Evolutionary conservation across 1,140 invertebrate species (phyloP), one percentile per base, ranked within the genome.

Genomic region (Scaptodrosophila lebanonensis): DNA sequence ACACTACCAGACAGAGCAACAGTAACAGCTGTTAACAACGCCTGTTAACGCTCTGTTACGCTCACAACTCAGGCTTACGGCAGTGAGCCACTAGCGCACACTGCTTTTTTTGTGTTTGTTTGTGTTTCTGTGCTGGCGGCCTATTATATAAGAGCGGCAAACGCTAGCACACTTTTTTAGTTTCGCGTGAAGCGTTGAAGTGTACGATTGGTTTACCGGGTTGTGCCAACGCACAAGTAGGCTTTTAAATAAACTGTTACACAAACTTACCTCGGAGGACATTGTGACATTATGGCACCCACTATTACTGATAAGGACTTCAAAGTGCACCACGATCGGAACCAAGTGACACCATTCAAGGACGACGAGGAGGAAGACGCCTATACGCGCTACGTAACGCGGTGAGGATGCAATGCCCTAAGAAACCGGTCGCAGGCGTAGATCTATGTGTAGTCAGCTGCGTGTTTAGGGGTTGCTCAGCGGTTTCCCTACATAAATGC

Each of bases 281-380:
- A 53, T 35, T 35, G 6, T 79, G 75, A 67, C 65, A 82, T 82
- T 58, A 84, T 73, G 82, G 64, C 82, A 29, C 82, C 82, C 18
- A 84, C 79, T 17, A 76, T 72, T n/a, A 73, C 69, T 2, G 65
- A 48, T 9, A 71, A 48, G 22, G 68, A 70, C 20, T 83, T 70
- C 4, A 83, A 83, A 49, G 35, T 18, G 2, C 72, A 66, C 36
- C 71, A 57, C 32, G 70, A 71, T 5, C 48, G 44, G 17, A 54
- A 48, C 12, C 67, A 71, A 27, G 61, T 42, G 22, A 44, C 60
- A 33, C 42, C 51, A 50, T 44, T 53, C 32, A 66, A 76, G 66
- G 82, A 71, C 27, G 66, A 70, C 8, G 67, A 76, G 18, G 25
- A 20, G 3, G 73, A 84, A 11, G 68, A 64, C 54, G 43, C 56